A percentile compares a stretch with the other conserved stretches of the same genome.
These are phyloP conservation scores for Willisornis vidua DNA, from an alignment of 2,113 vertebrate genomes.

Conservation along the genomic window DNA sequence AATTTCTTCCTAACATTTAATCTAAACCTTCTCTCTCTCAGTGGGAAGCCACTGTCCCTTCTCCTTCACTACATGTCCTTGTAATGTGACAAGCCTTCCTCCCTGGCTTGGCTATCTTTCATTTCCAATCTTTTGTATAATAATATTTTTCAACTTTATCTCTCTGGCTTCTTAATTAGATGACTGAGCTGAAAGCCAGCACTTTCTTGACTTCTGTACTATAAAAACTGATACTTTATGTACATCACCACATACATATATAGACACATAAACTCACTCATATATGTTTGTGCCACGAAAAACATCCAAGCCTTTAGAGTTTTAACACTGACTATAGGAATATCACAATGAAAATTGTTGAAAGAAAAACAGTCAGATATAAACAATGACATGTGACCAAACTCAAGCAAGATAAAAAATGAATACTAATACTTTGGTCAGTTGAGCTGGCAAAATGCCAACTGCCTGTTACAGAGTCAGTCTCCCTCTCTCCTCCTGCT, in stretches of 20 bases:
- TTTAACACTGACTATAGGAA: background rate
- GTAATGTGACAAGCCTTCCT: background rate
- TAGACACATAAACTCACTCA: background rate
- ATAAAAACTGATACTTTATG: background rate
- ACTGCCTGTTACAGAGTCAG: too few relatives aligned
- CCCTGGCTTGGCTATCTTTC: background rate
- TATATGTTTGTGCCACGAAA: background rate
- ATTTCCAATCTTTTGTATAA: background rate
- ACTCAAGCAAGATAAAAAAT: background rate
- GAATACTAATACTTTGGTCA: background rate
- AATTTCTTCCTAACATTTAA: background rate
- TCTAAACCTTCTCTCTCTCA: background rate
- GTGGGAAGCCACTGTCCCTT: background rate
- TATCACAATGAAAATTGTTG: background rate
- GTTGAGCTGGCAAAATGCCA: too few relatives aligned
- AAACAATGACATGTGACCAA: background rate
- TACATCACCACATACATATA: background rate
- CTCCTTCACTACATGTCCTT: background rate
- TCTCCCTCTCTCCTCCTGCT: too few relatives aligned
- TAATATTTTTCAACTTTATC: background rate
- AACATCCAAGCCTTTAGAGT: background rate
- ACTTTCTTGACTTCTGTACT: background rate
- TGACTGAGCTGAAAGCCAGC: background rate
- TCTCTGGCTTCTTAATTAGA: background rate
- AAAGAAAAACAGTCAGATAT: background rate